Evolutionary conservation across 2,888 invertebrate genomes (phyloP).

Genomic region (Mongoloraphidia duomilia): DNA sequence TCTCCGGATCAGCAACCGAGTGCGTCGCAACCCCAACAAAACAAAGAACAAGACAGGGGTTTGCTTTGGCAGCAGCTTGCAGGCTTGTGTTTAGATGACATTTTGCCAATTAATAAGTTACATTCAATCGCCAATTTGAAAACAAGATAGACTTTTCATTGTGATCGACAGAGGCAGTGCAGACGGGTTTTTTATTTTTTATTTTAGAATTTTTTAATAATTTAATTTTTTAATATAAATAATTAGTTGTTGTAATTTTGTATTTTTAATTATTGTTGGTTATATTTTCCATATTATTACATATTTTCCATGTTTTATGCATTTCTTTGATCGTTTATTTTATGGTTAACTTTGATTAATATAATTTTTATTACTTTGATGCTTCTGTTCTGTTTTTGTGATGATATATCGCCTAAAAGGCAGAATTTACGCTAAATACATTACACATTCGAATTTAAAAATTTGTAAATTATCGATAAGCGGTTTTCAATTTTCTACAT

Average conservation of each 20-base stretch:
- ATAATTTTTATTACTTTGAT: background rate
- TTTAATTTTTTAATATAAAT: background rate
- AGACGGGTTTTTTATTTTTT: background rate
- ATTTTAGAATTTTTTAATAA: background rate
- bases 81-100: conserved; percentile 29
- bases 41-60: conserved; percentile 27
- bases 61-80: conserved; percentile 32
- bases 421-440: too few species aligned
- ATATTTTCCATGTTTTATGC: too few species aligned
- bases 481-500: too few species aligned
- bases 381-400: background rate
- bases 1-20: conserved; percentile 14
- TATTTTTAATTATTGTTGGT: conserved; percentile 6
- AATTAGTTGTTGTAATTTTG: conserved; percentile 6
- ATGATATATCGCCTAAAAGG: too few species aligned
- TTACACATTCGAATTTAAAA: too few species aligned
- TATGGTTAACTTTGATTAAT: background rate
- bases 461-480: too few species aligned
- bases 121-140: conserved; percentile 9
- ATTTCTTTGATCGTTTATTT: too few species aligned
- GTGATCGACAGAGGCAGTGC: background rate
- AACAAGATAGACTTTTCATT: conserved; percentile 8
- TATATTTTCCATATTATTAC: conserved; percentile 4
- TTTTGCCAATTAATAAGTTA: conserved; percentile 9
- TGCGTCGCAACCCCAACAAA: conserved; percentile 16